Base-by-base conservation (phyloP, 2,797 vertebrate genomes). In the Cossypha niveicapilla region DNA sequence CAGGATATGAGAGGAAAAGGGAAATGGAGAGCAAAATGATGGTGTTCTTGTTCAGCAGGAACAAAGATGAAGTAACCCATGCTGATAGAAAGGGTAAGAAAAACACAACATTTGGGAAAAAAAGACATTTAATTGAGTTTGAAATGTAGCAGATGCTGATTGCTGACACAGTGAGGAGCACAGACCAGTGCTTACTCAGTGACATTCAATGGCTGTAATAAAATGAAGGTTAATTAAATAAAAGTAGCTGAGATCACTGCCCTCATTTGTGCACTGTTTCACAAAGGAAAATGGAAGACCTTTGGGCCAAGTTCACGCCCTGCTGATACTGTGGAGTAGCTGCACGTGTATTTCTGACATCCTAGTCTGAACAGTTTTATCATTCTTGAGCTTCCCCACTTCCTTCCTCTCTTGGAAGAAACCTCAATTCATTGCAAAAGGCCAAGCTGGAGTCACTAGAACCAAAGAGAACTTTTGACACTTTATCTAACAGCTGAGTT, bases 161-260 rank as follows among this genome's bases (percentile, higher is more conserved):
- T 76, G 81, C 87, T 92, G 86, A 79, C 75, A 79, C 47, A 74
- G 70, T 70, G 60, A 76, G 72, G 66, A 86, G 14, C 30, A 22
- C 5, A 80, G 70, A 67, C 21, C 48, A 25, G 22, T 56, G 63
- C 70, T 87, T 83, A 74, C 65, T 68, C 62, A 32, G 66, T 92
- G 78, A 47, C 76, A 45, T 74, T 75, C 47, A 56, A 1, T 79
- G 79, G 28, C 77, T 67, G 44, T 51, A 76, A 39, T 57, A 81
- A 86, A 91, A 72, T 24, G 15, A 66, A 93, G 91, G 75, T 88
- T 95, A 94, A 89, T 96, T 70, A 79, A 96, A 70, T 57, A 21
- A 47, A 83, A 92, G 76, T 44, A 50, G 35, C 51, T 65, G 73
- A 94, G 54, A 73, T 86, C 50, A 51, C n/a, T 76, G 63, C 76